Conservation (phyloP, 2,888 invertebrate genomes). For the Harpalus rufipes region DNA sequence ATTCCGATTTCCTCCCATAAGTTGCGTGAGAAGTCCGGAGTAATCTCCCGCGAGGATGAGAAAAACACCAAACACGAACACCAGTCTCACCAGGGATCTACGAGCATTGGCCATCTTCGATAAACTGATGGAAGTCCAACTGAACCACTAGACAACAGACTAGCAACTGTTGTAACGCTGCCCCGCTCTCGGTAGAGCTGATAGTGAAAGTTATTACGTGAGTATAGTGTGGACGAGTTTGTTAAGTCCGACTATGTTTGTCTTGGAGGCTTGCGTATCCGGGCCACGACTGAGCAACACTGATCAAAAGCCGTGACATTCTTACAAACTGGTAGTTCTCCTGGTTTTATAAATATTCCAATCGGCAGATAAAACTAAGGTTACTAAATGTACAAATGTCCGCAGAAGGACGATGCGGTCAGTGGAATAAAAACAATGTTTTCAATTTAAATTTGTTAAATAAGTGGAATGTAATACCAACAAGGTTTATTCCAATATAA, state of each 20-base stretch:
- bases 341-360: too few relatives aligned
- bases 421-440: too few relatives aligned
- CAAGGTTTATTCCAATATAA: too few relatives aligned
- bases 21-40: conserved; percentile 77
- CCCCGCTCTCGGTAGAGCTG: conserved; percentile 35
- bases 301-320: too few relatives aligned
- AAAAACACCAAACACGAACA: conserved; percentile 79
- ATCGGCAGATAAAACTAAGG: too few relatives aligned
- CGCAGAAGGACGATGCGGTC: too few relatives aligned
- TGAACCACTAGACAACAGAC: background rate
- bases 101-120: conserved; percentile 73
- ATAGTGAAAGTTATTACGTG: conserved; percentile 46
- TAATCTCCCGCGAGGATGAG: conserved; percentile 80
- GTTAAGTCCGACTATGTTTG: background rate
- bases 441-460: too few relatives aligned
- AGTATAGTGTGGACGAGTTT: conserved; percentile 6
- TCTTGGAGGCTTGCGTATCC: conserved; percentile 9
- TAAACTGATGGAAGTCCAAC: background rate
- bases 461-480: too few relatives aligned
- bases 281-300: background rate
- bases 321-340: too few relatives aligned
- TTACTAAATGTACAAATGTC: too few relatives aligned
- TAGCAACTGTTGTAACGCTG: conserved; percentile 11
- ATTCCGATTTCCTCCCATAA: conserved; percentile 77
- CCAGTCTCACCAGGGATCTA: conserved; percentile 77